Percentiles rank a stretch among this genome's conserved stretches.
These are phyloP conservation scores for Micropterix aruncella DNA, from an alignment of 2,888 invertebrate species.

Conservation along the genomic window DNA sequence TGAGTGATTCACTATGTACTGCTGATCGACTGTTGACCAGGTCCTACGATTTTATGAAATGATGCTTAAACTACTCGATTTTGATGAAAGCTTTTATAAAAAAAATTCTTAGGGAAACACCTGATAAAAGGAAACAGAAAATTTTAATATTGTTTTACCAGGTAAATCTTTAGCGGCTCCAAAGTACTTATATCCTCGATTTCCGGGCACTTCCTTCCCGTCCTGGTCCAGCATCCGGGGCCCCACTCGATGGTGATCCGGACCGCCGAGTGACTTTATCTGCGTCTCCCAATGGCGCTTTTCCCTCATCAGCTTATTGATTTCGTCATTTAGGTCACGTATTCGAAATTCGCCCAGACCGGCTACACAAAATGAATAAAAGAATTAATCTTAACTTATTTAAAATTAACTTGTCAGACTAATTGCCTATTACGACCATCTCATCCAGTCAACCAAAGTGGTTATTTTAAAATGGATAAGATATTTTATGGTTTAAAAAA, in stretches of 20 bases:
- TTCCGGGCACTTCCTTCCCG: constrained; percentile 94
- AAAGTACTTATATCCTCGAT: constrained; percentile 97
- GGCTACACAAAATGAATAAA: constrained; percentile 35
- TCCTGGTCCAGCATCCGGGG: constrained; percentile 89
- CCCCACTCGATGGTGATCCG: constrained; percentile 83
- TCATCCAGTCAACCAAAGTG: constrained; percentile 6
- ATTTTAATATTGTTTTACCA: no score
- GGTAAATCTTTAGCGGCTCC: constrained; percentile 97
- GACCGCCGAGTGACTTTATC: constrained; percentile 89
- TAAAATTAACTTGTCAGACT: neutral
- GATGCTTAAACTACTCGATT: no score
- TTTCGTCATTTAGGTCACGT: constrained; percentile 96
- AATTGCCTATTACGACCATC: constrained; percentile 1
- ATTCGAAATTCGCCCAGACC: constrained; percentile 98
- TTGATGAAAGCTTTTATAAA: no score
- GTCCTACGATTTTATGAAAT: no score
- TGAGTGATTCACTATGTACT: no score
- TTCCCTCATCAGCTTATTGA: constrained; percentile 91
- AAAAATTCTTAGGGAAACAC: no score
- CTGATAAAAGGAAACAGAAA: no score
- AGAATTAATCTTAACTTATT: no score
- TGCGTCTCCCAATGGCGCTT: constrained; percentile 98
- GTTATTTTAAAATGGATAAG: constrained; percentile 1
- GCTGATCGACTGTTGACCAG: no score
- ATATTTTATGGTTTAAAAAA: neutral